A percentile compares a stretch with the other conserved stretches of the same genome.
phyloP scores from a whole-genome alignment of 2,888 invertebrate genomes.

The Gortyna flavago region DNA sequence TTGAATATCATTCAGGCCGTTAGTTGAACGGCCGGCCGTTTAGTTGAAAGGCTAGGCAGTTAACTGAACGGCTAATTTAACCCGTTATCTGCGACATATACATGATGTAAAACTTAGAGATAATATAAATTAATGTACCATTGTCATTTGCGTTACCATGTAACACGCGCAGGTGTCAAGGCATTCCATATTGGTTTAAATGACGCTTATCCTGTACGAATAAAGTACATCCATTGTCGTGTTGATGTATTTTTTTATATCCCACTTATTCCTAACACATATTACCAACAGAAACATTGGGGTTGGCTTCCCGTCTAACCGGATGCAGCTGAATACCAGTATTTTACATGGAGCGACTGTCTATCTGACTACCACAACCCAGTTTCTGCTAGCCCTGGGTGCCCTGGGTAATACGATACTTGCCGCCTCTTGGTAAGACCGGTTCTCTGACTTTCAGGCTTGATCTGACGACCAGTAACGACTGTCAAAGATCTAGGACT shows the following conservation, averaged over 20 bases:
- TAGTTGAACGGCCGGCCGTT: no score
- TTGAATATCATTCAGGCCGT: no score
- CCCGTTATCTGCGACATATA: no score
- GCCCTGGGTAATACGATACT: not conserved
- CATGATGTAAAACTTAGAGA: not conserved
- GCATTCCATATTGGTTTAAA: constrained; percentile 41
- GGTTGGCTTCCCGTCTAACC: not conserved
- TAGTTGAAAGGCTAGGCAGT: no score
- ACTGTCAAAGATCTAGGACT: not conserved
- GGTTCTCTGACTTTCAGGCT: not conserved
- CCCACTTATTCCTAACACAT: not conserved
- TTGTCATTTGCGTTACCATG: constrained; percentile 27
- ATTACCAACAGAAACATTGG: not conserved
- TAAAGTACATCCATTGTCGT: constrained; percentile 9
- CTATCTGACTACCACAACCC: not conserved
- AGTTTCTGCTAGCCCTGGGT: not conserved
- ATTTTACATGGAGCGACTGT: not conserved
- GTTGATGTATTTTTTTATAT: not conserved
- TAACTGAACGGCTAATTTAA: no score
- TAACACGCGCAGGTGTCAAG: constrained; percentile 47
- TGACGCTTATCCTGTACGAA: constrained; percentile 55
- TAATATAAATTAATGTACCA: constrained; percentile 9
- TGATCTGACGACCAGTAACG: not conserved
- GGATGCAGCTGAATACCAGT: not conserved
- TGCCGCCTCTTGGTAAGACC: not conserved